Percentiles rank a stretch among this genome's conserved stretches.
Evolutionary conservation across 2,113 vertebrate genomes (phyloP).

Genomic region (western clawed frog (Xenopus tropicalis)): UCB_Xtro_10.0 CM004445.2:54410001-54410500

Average conservation of each 20-base stretch:
- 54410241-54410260: not conserved
- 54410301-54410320: no score
- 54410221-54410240: constrained; percentile 89
- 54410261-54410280: not conserved
- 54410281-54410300: not conserved
- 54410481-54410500: no score
- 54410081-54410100: constrained; percentile 91
- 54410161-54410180: constrained; percentile 79
- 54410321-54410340: no score
- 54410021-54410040: constrained; percentile 96
- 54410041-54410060: constrained; percentile 91
- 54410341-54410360: no score
- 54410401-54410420: no score
- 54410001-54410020: constrained; percentile 80
- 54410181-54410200: constrained; percentile 82
- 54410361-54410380: constrained; percentile 42
- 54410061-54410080: constrained; percentile 93
- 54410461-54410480: no score
- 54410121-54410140: constrained; percentile 80
- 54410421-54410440: no score
- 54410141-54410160: constrained; percentile 89
- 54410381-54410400: constrained; percentile 52
- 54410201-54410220: constrained; percentile 96
- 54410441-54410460: no score
- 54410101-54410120: constrained; percentile 84